Percentiles rank a stretch among this genome's conserved stretches.
These are phyloP conservation scores for Tryphoninae sp. DNA, from an alignment of 2,888 invertebrate genomes.

Conservation along the genomic window DNA sequence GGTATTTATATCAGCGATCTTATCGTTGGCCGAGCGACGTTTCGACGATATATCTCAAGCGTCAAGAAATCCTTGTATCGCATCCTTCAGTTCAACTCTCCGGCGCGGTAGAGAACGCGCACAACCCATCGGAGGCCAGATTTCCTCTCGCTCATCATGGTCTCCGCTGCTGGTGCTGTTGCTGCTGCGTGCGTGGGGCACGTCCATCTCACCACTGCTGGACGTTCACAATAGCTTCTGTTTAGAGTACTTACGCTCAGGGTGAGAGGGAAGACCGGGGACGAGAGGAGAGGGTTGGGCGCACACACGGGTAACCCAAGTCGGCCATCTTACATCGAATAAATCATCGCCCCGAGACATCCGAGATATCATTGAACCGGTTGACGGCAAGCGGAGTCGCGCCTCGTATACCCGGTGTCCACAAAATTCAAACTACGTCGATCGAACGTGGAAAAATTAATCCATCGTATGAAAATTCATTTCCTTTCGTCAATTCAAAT, in stretches of 20 bases:
- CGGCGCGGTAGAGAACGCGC: conserved; percentile 21
- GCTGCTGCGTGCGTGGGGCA: conserved; percentile 76
- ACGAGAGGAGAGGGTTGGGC: conserved; percentile 10
- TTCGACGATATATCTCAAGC: conserved; percentile 62
- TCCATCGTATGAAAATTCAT: conserved; percentile 41
- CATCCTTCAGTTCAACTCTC: conserved; percentile 60
- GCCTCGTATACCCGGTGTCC: conserved; percentile 74
- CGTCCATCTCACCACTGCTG: conserved; percentile 76
- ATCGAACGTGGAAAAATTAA: conserved; percentile 52
- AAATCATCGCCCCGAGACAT: conserved; percentile 79
- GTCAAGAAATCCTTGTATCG: conserved; percentile 61
- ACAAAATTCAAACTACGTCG: conserved; percentile 52
- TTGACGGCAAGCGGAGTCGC: conserved; percentile 74
- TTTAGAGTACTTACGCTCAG: conserved; percentile 78
- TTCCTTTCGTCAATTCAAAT: too few species aligned
- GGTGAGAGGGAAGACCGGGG: conserved; percentile 48
- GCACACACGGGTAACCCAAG: conserved; percentile 68
- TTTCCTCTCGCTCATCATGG: conserved; percentile 51
- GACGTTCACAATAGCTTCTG: conserved; percentile 80
- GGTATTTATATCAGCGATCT: conserved; percentile 50
- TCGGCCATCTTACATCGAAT: conserved; percentile 80
- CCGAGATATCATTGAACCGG: conserved; percentile 80
- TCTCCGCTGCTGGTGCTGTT: conserved; percentile 53
- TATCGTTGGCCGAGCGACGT: conserved; percentile 56
- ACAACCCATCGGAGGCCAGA: conserved; percentile 58